Conservation (phyloP, 2,888 invertebrate genomes). For the Platycheirus rosarum region DNA sequence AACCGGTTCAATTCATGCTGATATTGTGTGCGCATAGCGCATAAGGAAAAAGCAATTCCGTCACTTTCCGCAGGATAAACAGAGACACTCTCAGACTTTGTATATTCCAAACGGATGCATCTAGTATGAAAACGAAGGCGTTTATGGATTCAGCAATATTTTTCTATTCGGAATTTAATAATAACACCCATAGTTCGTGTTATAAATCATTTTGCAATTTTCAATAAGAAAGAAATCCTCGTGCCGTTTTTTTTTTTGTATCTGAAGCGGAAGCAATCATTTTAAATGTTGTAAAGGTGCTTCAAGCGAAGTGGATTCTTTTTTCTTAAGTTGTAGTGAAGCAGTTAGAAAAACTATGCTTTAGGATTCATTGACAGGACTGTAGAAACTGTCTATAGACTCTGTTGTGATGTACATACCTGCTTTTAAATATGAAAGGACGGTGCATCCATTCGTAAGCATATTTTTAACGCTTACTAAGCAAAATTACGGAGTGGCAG, state of each 20-base stretch:
- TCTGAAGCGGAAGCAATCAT: background rate
- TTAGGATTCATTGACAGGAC: too few species aligned
- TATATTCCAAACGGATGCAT: conserved; percentile 3
- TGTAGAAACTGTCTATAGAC: too few species aligned
- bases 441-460: too few species aligned
- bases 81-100: background rate
- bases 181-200: conserved; percentile 27
- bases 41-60: conserved; percentile 48
- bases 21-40: conserved; percentile 35
- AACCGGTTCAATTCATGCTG: conserved; percentile 44
- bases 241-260: background rate
- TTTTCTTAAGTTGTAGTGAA: too few species aligned
- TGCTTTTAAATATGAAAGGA: too few species aligned
- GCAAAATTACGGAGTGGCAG: too few species aligned
- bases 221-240: background rate
- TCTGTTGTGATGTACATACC: too few species aligned
- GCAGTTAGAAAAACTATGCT: too few species aligned
- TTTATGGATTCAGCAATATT: conserved; percentile 35
- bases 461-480: too few species aligned
- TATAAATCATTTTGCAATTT: conserved; percentile 17
- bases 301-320: too few species aligned
- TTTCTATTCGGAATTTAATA: conserved; percentile 48
- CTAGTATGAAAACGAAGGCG: conserved; percentile 13
- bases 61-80: conserved; percentile 50
- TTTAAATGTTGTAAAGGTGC: background rate